A percentile compares a stretch with the other conserved stretches of the same genome.
phyloP scores from a whole-genome alignment of 2,113 vertebrate genomes.

The Symphodus melops region DNA sequence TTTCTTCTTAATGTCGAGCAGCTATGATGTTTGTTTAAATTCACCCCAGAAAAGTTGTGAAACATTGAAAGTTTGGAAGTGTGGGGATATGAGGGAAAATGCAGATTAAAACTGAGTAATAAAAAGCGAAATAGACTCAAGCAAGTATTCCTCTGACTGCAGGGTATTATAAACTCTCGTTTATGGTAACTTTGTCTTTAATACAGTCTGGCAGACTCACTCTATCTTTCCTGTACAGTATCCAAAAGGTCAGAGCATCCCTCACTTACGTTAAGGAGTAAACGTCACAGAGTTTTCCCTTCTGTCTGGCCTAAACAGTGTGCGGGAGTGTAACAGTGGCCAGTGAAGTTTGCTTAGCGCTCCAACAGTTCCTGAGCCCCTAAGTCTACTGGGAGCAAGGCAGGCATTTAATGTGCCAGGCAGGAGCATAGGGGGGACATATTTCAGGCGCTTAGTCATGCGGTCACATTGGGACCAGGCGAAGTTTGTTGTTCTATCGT shows the following conservation, averaged over 20 bases:
- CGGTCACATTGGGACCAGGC: conserved; percentile 53
- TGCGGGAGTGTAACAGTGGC: conserved; percentile 20
- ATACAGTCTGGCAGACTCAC: conserved; percentile 24
- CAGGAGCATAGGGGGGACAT: conserved; percentile 60
- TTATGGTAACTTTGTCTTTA: conserved; percentile 6
- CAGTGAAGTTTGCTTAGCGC: conserved; percentile 36
- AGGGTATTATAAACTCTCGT: conserved; percentile 12
- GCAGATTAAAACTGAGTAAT: background rate
- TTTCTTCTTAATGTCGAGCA: background rate
- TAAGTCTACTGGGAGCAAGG: conserved; percentile 55
- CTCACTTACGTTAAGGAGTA: conserved; percentile 25
- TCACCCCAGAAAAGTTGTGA: conserved; percentile 46
- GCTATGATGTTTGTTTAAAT: background rate
- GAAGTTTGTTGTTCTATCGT: conserved; percentile 72
- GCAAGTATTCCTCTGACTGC: background rate
- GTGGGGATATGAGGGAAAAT: conserved; percentile 31
- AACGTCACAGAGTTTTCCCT: conserved; percentile 27
- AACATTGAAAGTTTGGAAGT: conserved; percentile 34
- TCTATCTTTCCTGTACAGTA: conserved; percentile 33
- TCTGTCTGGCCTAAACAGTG: conserved; percentile 20
- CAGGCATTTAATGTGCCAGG: conserved; percentile 50
- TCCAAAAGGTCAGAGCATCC: conserved; percentile 40
- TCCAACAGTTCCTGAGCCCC: conserved; percentile 47
- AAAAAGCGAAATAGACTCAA: conserved; percentile 27
- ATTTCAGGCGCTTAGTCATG: conserved; percentile 68